Percentiles rank a stretch among this genome's conserved stretches.
Evolutionary conservation across 2,888 invertebrate genomes (phyloP).

Genomic region (Phyto melanocephala): DNA sequence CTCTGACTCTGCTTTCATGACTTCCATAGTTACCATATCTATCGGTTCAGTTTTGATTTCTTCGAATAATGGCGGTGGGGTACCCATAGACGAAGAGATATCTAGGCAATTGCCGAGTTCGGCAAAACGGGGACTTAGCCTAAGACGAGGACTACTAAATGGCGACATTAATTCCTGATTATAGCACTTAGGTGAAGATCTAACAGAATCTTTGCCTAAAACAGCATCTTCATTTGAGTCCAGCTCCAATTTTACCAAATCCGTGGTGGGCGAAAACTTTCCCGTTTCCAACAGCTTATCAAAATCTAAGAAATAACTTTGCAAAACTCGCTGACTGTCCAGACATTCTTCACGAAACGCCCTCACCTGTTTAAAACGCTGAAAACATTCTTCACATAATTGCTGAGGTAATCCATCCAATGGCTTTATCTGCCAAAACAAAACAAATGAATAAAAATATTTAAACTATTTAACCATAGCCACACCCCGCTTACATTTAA

Average conservation of each 20-base stretch:
- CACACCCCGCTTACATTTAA: constrained; percentile 66
- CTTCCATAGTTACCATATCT: constrained; percentile 67
- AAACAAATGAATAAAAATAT: background rate
- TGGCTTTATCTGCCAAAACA: constrained; percentile 65
- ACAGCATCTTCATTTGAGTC: constrained; percentile 47
- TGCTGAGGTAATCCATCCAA: constrained; percentile 69
- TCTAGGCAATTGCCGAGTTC: constrained; percentile 63
- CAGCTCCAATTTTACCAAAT: constrained; percentile 36
- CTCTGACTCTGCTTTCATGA: constrained; percentile 65
- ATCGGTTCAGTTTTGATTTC: constrained; percentile 68
- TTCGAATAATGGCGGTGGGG: constrained; percentile 67
- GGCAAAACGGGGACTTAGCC: constrained; percentile 60
- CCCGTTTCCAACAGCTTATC: constrained; percentile 61
- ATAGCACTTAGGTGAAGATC: constrained; percentile 59
- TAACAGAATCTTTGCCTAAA: constrained; percentile 56
- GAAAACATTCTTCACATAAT: constrained; percentile 68
- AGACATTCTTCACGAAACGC: constrained; percentile 68
- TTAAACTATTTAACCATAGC: background rate
- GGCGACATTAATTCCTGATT: constrained; percentile 56
- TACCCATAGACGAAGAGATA: constrained; percentile 64
- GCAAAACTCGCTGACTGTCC: constrained; percentile 66
- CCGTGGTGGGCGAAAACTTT: constrained; percentile 60
- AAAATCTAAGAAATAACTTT: constrained; percentile 66
- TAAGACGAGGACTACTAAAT: constrained; percentile 60
- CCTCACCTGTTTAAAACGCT: constrained; percentile 67